A percentile compares a stretch with the other conserved stretches of the same genome.
Conservation (phyloP, 1,140 invertebrate species). For the Scylla paramamosain region DNA sequence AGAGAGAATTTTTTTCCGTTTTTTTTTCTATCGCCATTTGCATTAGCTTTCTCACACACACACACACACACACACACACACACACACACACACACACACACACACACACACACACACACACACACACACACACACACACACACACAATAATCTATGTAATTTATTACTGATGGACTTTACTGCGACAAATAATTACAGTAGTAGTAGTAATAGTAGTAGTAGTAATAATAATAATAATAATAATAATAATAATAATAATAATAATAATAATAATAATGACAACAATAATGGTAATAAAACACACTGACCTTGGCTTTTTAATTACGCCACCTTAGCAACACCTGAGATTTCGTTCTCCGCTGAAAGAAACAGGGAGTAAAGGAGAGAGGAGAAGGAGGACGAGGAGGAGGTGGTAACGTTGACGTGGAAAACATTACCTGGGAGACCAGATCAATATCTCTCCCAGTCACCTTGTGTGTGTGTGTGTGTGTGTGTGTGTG, state of each 20-base stretch:
- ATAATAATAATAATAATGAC: neutral
- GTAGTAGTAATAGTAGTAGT: neutral
- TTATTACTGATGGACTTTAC: neutral
- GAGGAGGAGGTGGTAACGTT: neutral
- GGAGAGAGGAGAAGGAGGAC: neutral
- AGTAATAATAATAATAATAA: neutral
- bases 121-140: slow-evolving; percentile 19
- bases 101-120: slow-evolving; percentile 16
- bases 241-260: neutral
- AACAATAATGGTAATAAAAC: neutral
- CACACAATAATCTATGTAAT: neutral
- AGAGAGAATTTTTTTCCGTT: no score
- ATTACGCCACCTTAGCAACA: neutral
- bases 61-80: no score
- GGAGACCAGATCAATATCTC: slow-evolving; percentile 11
- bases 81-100: no score
- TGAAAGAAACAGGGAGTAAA: neutral
- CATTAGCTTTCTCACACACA: no score
- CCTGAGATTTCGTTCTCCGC: neutral
- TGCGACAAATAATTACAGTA: neutral
- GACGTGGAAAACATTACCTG: neutral
- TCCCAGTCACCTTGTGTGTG: slow-evolving; percentile 10
- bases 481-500: slow-evolving; percentile 24
- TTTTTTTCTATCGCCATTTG: no score
- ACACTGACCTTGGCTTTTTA: neutral